Percentiles rank a stretch among this genome's conserved stretches.
Conservation (phyloP, 2,888 invertebrate species). For the Mimumesa dahlbomi region DNA sequence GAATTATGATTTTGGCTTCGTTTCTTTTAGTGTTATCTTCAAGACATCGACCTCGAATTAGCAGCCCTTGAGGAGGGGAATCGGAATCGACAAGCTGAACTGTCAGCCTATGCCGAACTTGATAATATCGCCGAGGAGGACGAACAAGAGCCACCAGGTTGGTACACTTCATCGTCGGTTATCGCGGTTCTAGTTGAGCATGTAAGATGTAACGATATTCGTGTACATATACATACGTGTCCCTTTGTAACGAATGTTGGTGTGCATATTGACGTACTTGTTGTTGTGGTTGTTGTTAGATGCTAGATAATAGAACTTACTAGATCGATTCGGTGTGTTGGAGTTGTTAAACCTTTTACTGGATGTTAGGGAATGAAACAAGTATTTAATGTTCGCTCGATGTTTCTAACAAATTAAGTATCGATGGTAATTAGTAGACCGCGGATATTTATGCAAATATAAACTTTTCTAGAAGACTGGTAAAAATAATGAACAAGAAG, state of each 20-base stretch:
- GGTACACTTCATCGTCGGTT: conserved; percentile 43
- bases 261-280: conserved; percentile 4
- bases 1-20: neutral
- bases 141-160: conserved; percentile 79
- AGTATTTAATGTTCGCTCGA: neutral
- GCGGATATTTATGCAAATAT: too few species aligned
- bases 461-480: too few species aligned
- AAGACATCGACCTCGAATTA: conserved; percentile 78
- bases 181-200: neutral
- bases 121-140: conserved; percentile 79
- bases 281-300: too few species aligned
- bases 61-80: conserved; percentile 78
- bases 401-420: too few species aligned
- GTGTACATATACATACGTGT: neutral
- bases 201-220: conserved; percentile 4
- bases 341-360: neutral
- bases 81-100: conserved; percentile 76
- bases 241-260: neutral
- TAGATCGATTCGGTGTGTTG: neutral
- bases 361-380: neutral
- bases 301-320: neutral
- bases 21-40: conserved; percentile 76
- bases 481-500: too few species aligned
- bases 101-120: conserved; percentile 77
- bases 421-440: too few species aligned